Evolutionary conservation across 2,888 invertebrate species (phyloP).

Genomic region (Platerodrilus igneus): DNA sequence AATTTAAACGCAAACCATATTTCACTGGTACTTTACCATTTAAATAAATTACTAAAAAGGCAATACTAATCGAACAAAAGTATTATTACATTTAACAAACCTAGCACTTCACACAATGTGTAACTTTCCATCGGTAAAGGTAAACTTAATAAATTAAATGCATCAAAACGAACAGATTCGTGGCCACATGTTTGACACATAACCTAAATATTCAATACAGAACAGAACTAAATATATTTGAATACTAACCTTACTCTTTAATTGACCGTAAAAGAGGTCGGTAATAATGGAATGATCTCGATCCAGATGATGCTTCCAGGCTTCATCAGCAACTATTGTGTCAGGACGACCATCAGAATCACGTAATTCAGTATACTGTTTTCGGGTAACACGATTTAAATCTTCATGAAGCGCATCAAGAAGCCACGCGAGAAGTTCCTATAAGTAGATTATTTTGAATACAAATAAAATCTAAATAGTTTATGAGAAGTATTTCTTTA

Average conservation of each 20-base stretch:
- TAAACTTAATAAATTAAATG: conserved; percentile 82
- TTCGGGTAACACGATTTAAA: conserved; percentile 71
- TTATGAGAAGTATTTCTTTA: too few species aligned
- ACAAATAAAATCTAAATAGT: background rate
- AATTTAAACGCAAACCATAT: conserved; percentile 78
- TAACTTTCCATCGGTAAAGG: conserved; percentile 88
- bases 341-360: conserved; percentile 76
- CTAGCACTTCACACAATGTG: conserved; percentile 69
- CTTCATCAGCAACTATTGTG: conserved; percentile 64
- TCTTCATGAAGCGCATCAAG: conserved; percentile 91
- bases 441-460: conserved; percentile 9
- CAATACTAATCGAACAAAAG: conserved; percentile 1
- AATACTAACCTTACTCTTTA: conserved; percentile 78
- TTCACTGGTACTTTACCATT: conserved; percentile 80
- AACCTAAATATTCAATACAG: conserved; percentile 40
- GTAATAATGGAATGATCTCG: conserved; percentile 85
- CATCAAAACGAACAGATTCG: conserved; percentile 85
- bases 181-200: conserved; percentile 78
- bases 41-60: conserved; percentile 61
- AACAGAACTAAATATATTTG: background rate
- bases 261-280: conserved; percentile 87
- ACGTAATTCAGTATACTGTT: conserved; percentile 68
- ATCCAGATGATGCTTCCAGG: conserved; percentile 78
- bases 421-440: conserved; percentile 84
- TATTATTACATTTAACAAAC: conserved; percentile 27